A percentile compares a stretch with the other conserved stretches of the same genome.
Evolutionary conservation across 2,888 invertebrate genomes (phyloP).

Genomic region (Cheilosia vulpina): DNA sequence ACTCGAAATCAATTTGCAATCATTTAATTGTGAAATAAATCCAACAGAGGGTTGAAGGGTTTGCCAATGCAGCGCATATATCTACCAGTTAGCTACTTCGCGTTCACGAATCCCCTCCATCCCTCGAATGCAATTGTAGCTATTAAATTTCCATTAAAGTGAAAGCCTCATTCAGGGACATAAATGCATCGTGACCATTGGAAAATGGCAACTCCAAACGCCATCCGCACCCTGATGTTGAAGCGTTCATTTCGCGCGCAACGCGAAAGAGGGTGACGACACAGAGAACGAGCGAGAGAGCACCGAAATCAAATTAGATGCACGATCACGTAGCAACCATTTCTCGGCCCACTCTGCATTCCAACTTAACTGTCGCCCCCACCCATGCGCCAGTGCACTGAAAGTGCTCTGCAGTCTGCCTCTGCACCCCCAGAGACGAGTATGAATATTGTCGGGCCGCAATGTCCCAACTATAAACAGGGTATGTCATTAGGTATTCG

Average conservation of each 20-base stretch:
- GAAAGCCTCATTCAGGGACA: slow-evolving; percentile 74
- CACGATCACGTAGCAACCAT: slow-evolving; percentile 72
- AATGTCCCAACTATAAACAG: slow-evolving; percentile 75
- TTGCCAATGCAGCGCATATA: neutral
- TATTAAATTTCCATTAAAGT: slow-evolving; percentile 75
- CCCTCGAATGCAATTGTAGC: slow-evolving; percentile 69
- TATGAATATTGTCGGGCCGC: slow-evolving; percentile 72
- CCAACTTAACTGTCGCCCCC: slow-evolving; percentile 44
- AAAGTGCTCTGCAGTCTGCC: slow-evolving; percentile 33
- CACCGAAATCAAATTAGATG: slow-evolving; percentile 73
- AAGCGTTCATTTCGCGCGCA: slow-evolving; percentile 47
- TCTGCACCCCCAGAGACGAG: slow-evolving; percentile 51
- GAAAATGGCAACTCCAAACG: slow-evolving; percentile 71
- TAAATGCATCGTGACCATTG: slow-evolving; percentile 72
- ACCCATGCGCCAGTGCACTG: slow-evolving; percentile 8
- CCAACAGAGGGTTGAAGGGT: slow-evolving; percentile 15
- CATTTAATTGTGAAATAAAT: slow-evolving; percentile 71
- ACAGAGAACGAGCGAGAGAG: slow-evolving; percentile 45
- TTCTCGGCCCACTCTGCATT: slow-evolving; percentile 38
- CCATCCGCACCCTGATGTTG: slow-evolving; percentile 69
- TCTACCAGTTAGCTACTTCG: slow-evolving; percentile 33
- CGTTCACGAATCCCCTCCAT: slow-evolving; percentile 2
- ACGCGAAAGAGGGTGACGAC: slow-evolving; percentile 18
- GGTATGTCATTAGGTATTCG: slow-evolving; percentile 72
- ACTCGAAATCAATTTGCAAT: slow-evolving; percentile 66